Evolutionary conservation across 2,113 vertebrate species (phyloP), one percentile per base, ranked within the genome.

Genomic region (Phaethornis superciliosus): DNA sequence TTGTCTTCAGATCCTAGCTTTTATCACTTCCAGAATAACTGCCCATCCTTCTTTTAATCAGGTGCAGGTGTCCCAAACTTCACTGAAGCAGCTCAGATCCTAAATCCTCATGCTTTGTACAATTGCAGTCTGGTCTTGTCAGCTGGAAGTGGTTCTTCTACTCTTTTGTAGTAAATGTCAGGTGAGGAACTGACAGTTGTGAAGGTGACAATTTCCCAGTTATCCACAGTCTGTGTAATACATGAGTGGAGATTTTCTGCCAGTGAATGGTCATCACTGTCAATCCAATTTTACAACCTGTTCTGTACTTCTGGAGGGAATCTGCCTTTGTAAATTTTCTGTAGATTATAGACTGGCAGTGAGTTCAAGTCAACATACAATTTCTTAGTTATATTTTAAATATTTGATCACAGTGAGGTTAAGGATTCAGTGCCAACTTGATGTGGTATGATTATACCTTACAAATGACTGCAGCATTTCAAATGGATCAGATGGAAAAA

Each of bases 121-220:
- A 22, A 13, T 89, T 94, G 82, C 93, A 46, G 1, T 42, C 81
- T 77, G 37, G 69, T 7, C 67, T 69, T 94, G 95, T 81, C 95
- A 81, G 71, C 92, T 89, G 59, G 44, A 89, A 87, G 62, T 75
- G 82, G 77, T 33, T 76, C 92, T 84, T 94, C 96, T 71, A 15
- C 24, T 83, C 69, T 93, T 54, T 67, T 87, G 64, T 82, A 74
- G 84, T 70, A 81, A 85, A 75, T 94, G 85, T 95, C 87, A 93
- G 71, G 85, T 77, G 88, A 92, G 76, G 85, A 58, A 35, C 64
- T 94, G 94, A 63, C 91, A 81, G 86, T 47, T 65, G 71, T 4
- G 16, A 84, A 90, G 91, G 95, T 60, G 81, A 56, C 54, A 47
- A 62, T 95, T 97, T 93, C 82, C 90, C 70, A 35, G 83, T 96